A percentile compares a stretch with the other conserved stretches of the same genome.
Conservation (phyloP, 2,797 vertebrate genomes). For the Karalla daura region DNA sequence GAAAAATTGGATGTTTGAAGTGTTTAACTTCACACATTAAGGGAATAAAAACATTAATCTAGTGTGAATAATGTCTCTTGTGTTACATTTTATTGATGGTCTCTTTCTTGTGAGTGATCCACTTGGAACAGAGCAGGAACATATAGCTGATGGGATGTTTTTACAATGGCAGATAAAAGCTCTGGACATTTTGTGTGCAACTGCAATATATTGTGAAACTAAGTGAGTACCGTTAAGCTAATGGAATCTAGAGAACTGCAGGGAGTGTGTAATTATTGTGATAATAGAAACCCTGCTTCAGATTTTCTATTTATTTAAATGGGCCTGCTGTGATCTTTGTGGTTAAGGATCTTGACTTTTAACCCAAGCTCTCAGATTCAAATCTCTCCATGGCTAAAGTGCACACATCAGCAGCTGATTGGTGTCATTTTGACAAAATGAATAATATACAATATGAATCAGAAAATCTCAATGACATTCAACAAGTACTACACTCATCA, state of each 20-base stretch:
- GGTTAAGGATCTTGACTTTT: too few relatives aligned
- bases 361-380: too few relatives aligned
- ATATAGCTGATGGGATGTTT: constrained; percentile 37
- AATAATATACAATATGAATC: too few relatives aligned
- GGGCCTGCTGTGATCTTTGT: too few relatives aligned
- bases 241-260: not conserved
- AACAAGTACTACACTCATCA: too few relatives aligned
- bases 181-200: not conserved
- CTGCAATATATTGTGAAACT: not conserved
- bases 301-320: too few relatives aligned
- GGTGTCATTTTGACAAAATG: too few relatives aligned
- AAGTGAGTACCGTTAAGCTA: not conserved
- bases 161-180: constrained; percentile 25
- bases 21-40: constrained; percentile 48
- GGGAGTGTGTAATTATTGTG: not conserved
- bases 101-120: constrained; percentile 32
- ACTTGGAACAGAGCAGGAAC: constrained; percentile 25
- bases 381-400: too few relatives aligned
- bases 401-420: too few relatives aligned
- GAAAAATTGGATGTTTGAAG: constrained; percentile 40
- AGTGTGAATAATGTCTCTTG: constrained; percentile 47
- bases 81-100: constrained; percentile 53
- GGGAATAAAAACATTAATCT: constrained; percentile 45
- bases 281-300: not conserved
- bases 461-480: too few relatives aligned